phyloP scores from a whole-genome alignment of 1,140 invertebrate genomes.

The Brachionus manjavacas region DNA sequence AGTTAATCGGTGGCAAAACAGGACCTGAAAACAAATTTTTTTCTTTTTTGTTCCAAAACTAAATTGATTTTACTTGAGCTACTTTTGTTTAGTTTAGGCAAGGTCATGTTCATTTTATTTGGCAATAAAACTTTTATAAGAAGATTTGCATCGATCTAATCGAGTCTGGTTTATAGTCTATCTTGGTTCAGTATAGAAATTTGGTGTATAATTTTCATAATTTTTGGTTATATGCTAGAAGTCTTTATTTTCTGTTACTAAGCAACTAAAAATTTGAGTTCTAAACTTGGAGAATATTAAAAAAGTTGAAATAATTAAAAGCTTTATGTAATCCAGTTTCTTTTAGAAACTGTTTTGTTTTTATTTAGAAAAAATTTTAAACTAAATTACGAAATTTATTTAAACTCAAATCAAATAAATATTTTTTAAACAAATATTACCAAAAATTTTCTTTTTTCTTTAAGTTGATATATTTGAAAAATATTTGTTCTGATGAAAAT shows the following conservation, averaged over 20 bases:
- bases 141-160: not conserved
- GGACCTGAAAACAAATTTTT: not conserved
- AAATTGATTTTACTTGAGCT: not conserved
- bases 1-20: not conserved
- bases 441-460: no score
- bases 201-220: conserved; percentile 26
- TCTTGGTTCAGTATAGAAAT: not conserved
- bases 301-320: not conserved
- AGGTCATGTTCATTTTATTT: not conserved
- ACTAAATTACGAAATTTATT: not conserved
- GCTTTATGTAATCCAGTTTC: not conserved
- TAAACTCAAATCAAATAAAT: no score
- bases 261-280: not conserved
- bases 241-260: not conserved
- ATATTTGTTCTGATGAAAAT: no score
- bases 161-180: not conserved
- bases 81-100: not conserved
- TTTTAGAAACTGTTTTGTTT: not conserved
- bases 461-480: no score
- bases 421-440: no score
- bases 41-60: not conserved
- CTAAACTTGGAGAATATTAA: not conserved
- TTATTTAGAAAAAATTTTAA: not conserved
- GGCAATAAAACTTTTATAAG: not conserved
- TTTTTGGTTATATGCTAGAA: not conserved